Conservation (phyloP, 2,113 vertebrate species). For the Panthera tigris region DNA sequence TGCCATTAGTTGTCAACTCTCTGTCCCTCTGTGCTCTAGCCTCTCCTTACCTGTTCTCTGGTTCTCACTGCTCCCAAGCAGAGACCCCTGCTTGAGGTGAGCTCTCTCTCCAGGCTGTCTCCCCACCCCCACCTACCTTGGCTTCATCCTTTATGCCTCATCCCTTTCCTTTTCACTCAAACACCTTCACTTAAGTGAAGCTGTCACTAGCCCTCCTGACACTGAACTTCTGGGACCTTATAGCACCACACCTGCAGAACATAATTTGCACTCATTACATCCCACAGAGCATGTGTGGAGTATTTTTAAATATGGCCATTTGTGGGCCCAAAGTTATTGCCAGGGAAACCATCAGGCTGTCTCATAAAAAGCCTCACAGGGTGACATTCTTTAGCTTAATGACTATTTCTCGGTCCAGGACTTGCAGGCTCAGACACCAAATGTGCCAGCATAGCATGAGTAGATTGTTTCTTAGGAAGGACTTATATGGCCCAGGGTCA, state of each 20-base stretch:
- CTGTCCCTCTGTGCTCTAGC: too few relatives aligned
- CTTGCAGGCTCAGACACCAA: background rate
- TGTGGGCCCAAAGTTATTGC: background rate
- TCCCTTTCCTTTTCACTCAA: background rate
- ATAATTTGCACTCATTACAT: background rate
- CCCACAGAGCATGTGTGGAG: background rate
- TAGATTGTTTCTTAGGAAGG: background rate
- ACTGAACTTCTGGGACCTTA: background rate
- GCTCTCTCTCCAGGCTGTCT: background rate
- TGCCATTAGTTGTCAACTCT: background rate
- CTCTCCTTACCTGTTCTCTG: background rate
- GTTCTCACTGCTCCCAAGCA: background rate
- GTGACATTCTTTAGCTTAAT: background rate
- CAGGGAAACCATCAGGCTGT: background rate
- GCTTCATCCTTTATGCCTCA: background rate
- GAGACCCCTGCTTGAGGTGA: background rate
- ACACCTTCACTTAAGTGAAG: background rate
- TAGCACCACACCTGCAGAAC: background rate
- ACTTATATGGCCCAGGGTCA: background rate
- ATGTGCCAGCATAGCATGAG: background rate
- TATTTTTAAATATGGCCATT: background rate
- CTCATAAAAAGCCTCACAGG: background rate
- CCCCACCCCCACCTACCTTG: background rate
- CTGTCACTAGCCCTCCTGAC: background rate
- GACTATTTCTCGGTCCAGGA: background rate